These are phyloP conservation scores for Drosophila fuyamai DNA, from an alignment of 1,140 invertebrate genomes.

Conservation along the genomic window DNA sequence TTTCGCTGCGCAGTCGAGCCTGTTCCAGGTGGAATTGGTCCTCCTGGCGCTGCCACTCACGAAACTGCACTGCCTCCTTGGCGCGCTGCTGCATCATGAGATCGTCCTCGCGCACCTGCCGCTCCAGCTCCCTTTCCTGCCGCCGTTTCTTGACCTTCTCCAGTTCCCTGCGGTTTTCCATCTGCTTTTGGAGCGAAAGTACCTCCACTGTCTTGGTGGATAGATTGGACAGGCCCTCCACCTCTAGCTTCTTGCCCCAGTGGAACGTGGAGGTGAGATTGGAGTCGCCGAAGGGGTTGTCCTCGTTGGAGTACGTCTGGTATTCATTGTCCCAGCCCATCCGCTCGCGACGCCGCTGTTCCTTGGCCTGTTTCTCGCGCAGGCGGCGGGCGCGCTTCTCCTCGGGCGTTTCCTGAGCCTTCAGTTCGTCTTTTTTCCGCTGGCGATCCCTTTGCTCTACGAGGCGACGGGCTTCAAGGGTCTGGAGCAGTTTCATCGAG, in stretches of 20 bases:
- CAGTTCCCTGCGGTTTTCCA: slow-evolving; percentile 95
- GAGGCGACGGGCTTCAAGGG: slow-evolving; percentile 89
- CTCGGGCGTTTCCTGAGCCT: slow-evolving; percentile 97
- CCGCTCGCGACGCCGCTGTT: slow-evolving; percentile 92
- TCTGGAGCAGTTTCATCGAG: slow-evolving; percentile 88
- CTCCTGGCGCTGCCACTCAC: slow-evolving; percentile 97
- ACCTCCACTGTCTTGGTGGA: slow-evolving; percentile 93
- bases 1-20: slow-evolving; percentile 94
- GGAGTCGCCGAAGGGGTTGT: slow-evolving; percentile 99
- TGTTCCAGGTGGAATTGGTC: slow-evolving; percentile 97
- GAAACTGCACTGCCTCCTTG: slow-evolving; percentile 97
- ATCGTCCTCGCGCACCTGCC: slow-evolving; percentile 95
- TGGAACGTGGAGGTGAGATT: slow-evolving; percentile 97
- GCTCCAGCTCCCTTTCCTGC: slow-evolving; percentile 94
- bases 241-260: slow-evolving; percentile 98
- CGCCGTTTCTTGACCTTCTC: slow-evolving; percentile 97
- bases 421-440: slow-evolving; percentile 92
- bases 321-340: slow-evolving; percentile 99
- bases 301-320: slow-evolving; percentile 97
- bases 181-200: slow-evolving; percentile 93
- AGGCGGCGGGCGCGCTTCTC: slow-evolving; percentile 95
- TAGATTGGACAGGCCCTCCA: slow-evolving; percentile 93
- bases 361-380: slow-evolving; percentile 96
- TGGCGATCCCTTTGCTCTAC: slow-evolving; percentile 88
- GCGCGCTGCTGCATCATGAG: slow-evolving; percentile 94